Conservation (phyloP, 2,113 vertebrate species). For the Aptenodytes forsteri region DNA sequence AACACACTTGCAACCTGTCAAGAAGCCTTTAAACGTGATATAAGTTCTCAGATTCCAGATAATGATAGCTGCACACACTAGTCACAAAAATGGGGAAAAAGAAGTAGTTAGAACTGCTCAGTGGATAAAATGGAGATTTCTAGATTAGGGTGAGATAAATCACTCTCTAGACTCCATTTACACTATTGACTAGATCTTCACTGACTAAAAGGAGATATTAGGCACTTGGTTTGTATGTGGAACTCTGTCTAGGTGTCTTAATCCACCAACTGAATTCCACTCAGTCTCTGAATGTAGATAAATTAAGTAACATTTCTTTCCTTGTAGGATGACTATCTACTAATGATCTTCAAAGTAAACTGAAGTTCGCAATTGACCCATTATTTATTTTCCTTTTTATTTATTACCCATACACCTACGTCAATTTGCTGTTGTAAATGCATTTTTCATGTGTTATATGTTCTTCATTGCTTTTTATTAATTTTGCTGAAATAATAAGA, state of each 20-base stretch:
- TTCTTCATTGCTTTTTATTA: background rate
- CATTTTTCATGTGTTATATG: background rate
- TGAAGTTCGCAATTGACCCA: background rate
- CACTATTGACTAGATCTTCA: background rate
- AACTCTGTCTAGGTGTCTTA: background rate
- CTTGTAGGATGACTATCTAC: background rate
- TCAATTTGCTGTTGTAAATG: background rate
- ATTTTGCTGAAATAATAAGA: background rate
- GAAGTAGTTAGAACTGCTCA: background rate
- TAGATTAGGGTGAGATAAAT: background rate
- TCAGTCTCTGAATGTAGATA: background rate
- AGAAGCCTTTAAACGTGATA: background rate
- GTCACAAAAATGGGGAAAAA: background rate
- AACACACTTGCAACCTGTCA: background rate
- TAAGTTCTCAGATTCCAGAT: background rate
- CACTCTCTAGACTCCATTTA: background rate
- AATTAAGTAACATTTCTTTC: background rate
- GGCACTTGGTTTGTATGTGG: background rate
- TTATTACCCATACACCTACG: background rate
- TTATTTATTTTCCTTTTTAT: background rate
- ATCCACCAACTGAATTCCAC: background rate
- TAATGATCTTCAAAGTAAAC: background rate
- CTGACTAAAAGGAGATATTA: background rate
- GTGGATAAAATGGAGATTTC: background rate
- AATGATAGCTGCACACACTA: background rate